Base-by-base conservation (phyloP, 2,797 vertebrate genomes). In the Vireo griseus region DNA sequence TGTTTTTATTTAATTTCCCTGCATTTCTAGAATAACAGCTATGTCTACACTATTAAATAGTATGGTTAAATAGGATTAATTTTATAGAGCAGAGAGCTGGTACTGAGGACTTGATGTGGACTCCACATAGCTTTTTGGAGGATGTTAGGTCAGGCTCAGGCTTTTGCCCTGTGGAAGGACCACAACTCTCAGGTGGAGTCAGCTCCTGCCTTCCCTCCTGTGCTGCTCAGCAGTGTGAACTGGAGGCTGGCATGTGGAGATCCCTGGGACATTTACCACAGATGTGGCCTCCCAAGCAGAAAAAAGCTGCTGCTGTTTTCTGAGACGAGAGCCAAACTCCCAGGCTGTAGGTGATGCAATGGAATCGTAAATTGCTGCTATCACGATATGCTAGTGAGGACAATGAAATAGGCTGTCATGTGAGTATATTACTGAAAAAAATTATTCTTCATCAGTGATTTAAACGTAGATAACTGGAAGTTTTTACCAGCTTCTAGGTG, bases 171-270 rank as follows among this genome's bases (percentile, higher is more conserved):
- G 13, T 48, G 37, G 45, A 72, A 75, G 66, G 16, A 55, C n/a
- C 50, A 61, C 22, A 58, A 3, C 16, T 75, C 0, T 0, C 44
- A 39, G 13, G 31, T 16, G 50, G 19, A 74, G 12, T 5, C 0
- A 1, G 39, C 24, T n/a, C 6, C 18, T 35, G 25, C 11, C 22
- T 63, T 28, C 40, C 26, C 25, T 51, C 28, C 33, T 0, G 1
- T 33, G 28, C 3, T 68, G 39, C 47, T 40, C 40, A 78, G 52
- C 2, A 6, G 7, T 0, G 0, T 21, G 47, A 62, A 28, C 58
- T 13, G 31, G n/a, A 75, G 76, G 14, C 11, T 6, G 4, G 9
- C 10, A 72, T 24, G 25, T 37, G 35, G 24, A 75, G 59, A 58
- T 26, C n/a, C 12, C 28, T 42, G 40, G 29, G 31, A 63, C 11